Evolutionary conservation across 1,140 invertebrate genomes (phyloP).

Genomic region (Sycophaga agraensis): DNA sequence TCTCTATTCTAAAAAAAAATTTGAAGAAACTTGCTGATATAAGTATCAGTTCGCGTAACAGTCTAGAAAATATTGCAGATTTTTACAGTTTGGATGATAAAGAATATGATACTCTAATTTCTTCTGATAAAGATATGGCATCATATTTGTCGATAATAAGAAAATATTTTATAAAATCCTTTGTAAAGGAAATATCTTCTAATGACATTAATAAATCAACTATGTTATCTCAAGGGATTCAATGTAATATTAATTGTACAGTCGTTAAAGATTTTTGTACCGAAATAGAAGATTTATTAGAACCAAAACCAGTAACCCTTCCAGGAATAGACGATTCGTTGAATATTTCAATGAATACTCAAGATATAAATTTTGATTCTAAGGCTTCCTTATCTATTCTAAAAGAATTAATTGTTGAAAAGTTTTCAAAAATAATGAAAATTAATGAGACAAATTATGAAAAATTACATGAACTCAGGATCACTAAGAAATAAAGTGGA

Average conservation of each 20-base stretch:
- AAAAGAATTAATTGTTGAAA: conserved; percentile 9
- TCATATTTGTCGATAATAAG: not conserved
- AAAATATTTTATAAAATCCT: not conserved
- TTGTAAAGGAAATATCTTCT: not conserved
- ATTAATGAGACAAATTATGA: not conserved
- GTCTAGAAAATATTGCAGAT: not conserved
- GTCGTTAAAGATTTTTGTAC: not conserved
- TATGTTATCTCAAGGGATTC: not conserved
- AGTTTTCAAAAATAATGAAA: not conserved
- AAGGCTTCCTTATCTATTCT: not conserved
- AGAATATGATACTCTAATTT: not conserved
- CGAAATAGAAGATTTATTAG: conserved; percentile 11
- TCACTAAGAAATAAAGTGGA: not conserved
- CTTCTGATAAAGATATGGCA: not conserved
- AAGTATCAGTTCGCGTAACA: not conserved
- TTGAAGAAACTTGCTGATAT: conserved; percentile 8
- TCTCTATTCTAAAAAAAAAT: conserved; percentile 29
- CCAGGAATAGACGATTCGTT: not conserved
- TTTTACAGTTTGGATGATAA: not conserved
- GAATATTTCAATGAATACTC: not conserved
- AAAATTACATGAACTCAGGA: not conserved
- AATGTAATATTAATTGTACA: not conserved
- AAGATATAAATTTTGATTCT: not conserved
- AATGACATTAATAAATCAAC: not conserved
- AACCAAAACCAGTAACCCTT: not conserved